phyloP scores from a whole-genome alignment of 2,797 vertebrate species.

The Chaetophractus vellerosus region DNA sequence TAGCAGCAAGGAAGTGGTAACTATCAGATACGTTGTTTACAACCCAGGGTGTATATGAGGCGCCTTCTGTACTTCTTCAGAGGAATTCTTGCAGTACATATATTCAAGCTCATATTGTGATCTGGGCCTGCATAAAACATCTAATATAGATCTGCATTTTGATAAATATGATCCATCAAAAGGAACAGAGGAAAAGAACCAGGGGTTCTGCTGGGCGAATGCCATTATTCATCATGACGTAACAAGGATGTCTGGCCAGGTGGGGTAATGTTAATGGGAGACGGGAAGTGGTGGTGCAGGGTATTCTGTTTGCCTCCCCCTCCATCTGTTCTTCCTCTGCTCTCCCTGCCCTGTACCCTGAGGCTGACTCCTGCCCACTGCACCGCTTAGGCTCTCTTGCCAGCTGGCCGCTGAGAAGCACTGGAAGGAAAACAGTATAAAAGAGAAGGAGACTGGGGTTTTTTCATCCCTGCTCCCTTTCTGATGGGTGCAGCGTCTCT shows the following conservation, averaged over 20 bases:
- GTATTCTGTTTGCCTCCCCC: background rate
- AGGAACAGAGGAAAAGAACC: background rate
- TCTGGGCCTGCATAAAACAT: background rate
- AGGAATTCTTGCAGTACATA: background rate
- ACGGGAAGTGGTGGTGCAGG: too few relatives aligned
- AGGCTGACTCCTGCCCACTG: background rate
- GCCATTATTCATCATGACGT: background rate
- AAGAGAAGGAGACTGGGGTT: background rate
- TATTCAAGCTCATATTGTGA: background rate
- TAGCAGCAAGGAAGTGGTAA: background rate
- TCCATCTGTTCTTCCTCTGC: background rate
- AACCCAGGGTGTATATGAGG: background rate
- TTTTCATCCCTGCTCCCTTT: rapidly evolving
- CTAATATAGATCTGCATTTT: too few relatives aligned
- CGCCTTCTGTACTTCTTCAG: background rate
- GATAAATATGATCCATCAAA: background rate
- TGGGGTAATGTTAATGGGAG: background rate
- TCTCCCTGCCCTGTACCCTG: background rate
- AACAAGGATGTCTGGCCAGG: background rate
- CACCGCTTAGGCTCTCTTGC: background rate
- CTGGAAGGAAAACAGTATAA: rapidly evolving
- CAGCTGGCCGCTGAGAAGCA: background rate
- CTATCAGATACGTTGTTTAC: rapidly evolving
- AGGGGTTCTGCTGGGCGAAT: background rate
- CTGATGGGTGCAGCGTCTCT: background rate